Evolutionary conservation across 2,888 invertebrate genomes (phyloP).

Genomic region (Theodoxus fluviatilis): DNA sequence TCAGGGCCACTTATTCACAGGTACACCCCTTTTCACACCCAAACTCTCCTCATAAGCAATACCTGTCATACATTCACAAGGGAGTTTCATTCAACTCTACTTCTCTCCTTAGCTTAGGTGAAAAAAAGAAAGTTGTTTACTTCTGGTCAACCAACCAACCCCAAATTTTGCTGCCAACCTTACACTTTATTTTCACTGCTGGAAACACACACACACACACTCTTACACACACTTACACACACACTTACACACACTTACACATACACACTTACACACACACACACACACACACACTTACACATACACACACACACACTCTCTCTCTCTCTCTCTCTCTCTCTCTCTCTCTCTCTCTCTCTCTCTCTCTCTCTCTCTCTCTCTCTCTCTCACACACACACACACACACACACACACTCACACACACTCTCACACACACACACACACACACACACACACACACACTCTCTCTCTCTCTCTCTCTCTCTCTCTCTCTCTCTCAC

Average conservation of each 20-base stretch:
- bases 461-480: neutral
- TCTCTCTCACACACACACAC: slow-evolving; percentile 12
- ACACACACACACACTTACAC: neutral
- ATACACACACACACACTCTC: neutral
- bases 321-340: neutral
- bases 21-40: no score
- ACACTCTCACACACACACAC: slow-evolving; percentile 16
- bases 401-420: slow-evolving; percentile 6
- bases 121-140: no score
- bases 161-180: no score
- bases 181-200: no score
- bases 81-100: no score
- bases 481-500: slow-evolving; percentile 6
- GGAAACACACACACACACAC: neutral
- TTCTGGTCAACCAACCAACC: no score
- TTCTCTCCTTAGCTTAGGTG: no score
- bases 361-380: slow-evolving; percentile 10
- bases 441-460: neutral
- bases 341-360: slow-evolving; percentile 1
- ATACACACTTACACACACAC: neutral
- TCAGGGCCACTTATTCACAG: no score
- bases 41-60: no score
- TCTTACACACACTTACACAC: neutral
- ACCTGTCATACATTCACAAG: no score
- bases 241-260: neutral